A percentile compares a stretch with the other conserved stretches of the same genome.
phyloP scores from a whole-genome alignment of 2,113 vertebrate genomes.

The Halcyon malimbica region DNA sequence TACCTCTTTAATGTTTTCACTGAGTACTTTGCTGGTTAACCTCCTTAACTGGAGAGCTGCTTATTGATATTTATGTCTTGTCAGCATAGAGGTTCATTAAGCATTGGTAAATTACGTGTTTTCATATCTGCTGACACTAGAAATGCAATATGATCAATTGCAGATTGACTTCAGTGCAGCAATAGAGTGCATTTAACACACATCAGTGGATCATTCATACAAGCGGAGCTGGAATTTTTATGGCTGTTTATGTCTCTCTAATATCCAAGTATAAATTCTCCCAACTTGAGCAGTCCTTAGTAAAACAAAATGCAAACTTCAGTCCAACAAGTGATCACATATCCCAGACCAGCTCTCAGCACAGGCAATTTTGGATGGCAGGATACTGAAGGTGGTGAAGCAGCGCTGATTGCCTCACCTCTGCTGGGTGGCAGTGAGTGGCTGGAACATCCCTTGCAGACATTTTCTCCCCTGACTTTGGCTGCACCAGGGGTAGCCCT shows the following conservation, averaged over 20 bases:
- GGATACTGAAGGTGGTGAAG: neutral
- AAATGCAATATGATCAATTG: slow-evolving; percentile 44
- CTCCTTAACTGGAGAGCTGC: slow-evolving; percentile 55
- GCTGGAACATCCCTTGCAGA: neutral
- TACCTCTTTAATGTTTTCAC: slow-evolving; percentile 35
- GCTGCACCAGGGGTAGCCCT: neutral
- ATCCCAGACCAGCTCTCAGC: neutral
- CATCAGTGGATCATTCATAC: slow-evolving; percentile 56
- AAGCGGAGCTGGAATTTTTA: slow-evolving; percentile 52
- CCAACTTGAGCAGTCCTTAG: neutral
- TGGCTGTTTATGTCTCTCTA: slow-evolving; percentile 49
- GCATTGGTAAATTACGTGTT: slow-evolving; percentile 32
- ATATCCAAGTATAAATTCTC: slow-evolving; percentile 50
- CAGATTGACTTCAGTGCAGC: slow-evolving; percentile 40
- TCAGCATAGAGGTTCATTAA: slow-evolving; percentile 54
- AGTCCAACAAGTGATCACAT: accelerated
- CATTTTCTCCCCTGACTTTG: accelerated
- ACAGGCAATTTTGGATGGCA: neutral
- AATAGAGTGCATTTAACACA: slow-evolving; percentile 58
- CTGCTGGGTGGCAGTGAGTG: neutral
- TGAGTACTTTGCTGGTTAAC: slow-evolving; percentile 44
- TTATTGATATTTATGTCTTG: slow-evolving; percentile 63
- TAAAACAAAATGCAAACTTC: neutral
- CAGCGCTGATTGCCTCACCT: neutral
- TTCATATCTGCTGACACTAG: slow-evolving; percentile 44